These are phyloP conservation scores for Salvelinus alpinus DNA, from an alignment of 2,113 vertebrate genomes.

Conservation along the genomic window DNA sequence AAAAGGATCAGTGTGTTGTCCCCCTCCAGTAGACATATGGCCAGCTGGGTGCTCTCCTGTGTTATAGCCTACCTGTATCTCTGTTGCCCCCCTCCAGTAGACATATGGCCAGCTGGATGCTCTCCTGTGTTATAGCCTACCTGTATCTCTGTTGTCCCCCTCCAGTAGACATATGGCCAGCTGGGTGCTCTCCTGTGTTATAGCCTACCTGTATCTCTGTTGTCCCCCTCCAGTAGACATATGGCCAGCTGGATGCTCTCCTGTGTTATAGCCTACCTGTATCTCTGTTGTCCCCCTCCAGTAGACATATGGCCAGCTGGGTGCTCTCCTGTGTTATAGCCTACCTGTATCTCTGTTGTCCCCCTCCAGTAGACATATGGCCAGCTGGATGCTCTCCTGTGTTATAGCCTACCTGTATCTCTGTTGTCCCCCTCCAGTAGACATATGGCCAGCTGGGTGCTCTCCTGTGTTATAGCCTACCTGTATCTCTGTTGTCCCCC, in stretches of 20 bases:
- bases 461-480: conserved; percentile 79
- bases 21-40: neutral
- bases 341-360: conserved; percentile 98
- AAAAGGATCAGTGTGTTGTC: neutral
- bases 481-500: conserved; percentile 97
- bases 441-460: conserved; percentile 92
- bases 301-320: conserved; percentile 89
- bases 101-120: no score
- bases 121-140: conserved; percentile 51
- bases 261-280: conserved; percentile 79
- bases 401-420: conserved; percentile 84
- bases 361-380: conserved; percentile 92
- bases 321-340: conserved; percentile 83
- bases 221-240: conserved; percentile 92
- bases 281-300: conserved; percentile 97
- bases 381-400: conserved; percentile 92
- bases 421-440: conserved; percentile 93
- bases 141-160: conserved; percentile 97
- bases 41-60: no score
- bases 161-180: conserved; percentile 94
- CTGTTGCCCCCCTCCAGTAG: no score
- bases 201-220: conserved; percentile 90
- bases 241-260: conserved; percentile 96
- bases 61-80: no score
- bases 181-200: conserved; percentile 86